These are phyloP conservation scores for Heterotis niloticus DNA, from an alignment of 2,113 vertebrate species.

Conservation along the genomic window DNA sequence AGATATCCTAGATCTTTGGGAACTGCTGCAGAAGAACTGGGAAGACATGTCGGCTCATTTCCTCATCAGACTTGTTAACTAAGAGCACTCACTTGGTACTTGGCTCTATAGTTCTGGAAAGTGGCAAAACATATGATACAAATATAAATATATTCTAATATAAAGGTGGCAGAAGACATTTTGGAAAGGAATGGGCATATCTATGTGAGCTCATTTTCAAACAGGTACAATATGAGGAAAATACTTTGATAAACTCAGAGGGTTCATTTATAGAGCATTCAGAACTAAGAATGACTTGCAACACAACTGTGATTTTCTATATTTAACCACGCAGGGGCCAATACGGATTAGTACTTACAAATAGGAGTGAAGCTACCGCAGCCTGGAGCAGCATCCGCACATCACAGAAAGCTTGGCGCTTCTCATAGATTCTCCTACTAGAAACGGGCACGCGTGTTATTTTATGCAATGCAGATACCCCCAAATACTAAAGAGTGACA, in stretches of 20 bases:
- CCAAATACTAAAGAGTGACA: too few species aligned
- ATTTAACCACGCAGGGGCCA: neutral
- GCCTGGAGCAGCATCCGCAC: neutral
- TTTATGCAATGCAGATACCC: neutral
- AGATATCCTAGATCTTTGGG: too few species aligned
- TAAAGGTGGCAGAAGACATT: neutral
- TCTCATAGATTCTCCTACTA: neutral
- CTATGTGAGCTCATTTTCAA: neutral
- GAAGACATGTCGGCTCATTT: too few species aligned
- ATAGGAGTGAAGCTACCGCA: slow-evolving; percentile 18
- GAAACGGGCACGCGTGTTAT: neutral
- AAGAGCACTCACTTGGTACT: too few species aligned
- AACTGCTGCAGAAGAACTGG: too few species aligned
- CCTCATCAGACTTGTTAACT: too few species aligned
- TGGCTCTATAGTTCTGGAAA: neutral
- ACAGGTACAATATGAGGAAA: neutral
- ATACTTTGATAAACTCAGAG: neutral
- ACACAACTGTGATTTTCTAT: neutral
- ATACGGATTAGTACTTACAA: neutral
- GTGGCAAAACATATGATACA: neutral
- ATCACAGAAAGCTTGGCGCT: too few species aligned
- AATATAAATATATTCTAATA: neutral
- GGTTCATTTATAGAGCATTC: too few species aligned
- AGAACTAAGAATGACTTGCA: neutral
- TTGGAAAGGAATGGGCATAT: neutral